Evolutionary conservation across 2,797 vertebrate species (phyloP), one percentile per base, ranked within the genome.

Genomic region (Trichosurus vulpecula): DNA sequence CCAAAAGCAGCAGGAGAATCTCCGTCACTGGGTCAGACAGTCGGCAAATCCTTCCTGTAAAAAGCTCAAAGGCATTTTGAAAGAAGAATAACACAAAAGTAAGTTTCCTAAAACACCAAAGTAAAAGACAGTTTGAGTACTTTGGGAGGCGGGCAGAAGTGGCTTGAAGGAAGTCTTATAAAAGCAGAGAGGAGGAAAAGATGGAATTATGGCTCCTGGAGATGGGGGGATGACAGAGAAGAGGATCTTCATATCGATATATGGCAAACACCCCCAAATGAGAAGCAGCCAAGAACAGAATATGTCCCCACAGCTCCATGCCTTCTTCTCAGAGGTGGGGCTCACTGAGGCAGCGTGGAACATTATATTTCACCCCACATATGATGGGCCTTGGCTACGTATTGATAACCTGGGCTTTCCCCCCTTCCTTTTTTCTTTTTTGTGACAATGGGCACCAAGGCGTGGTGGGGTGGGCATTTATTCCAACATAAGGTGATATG

Each of bases 131-230:
- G 90, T 52, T 27, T 92, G 9, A 2, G 13, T 2, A 6, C 54
- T 2, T 13, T 2, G 51, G 29, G 1, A 9, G 10, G 92, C 54
- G 10, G 0, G 0, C 35, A 1, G 2, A 81, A 47, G 58, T 10
- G 0, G 29, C 54, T 95, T 4, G 30, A n/a, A 16, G 58, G 22
- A 2, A 13, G 8, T 6, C 90, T 12, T 29, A 11, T 4, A 30
- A 52, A 61, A 61, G 31, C 30, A 31, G 35, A 66, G 31, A n/a
- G 13, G 61, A 66, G 12, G 31, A 61, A 61, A 66, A 14, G n/a
- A 0, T 16, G 1, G 1, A 8, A 41, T 74, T 6, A 81, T 3
- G 74, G 22, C 66, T 74, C n/a, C n/a, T 47, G 8, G 74, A 81
- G 19, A 81, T 81, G 41, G 74, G 0, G 16, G 35, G 8, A 81